These are phyloP conservation scores for Dorcus parallelipipedus DNA, from an alignment of 2,888 invertebrate genomes.

Conservation along the genomic window DNA sequence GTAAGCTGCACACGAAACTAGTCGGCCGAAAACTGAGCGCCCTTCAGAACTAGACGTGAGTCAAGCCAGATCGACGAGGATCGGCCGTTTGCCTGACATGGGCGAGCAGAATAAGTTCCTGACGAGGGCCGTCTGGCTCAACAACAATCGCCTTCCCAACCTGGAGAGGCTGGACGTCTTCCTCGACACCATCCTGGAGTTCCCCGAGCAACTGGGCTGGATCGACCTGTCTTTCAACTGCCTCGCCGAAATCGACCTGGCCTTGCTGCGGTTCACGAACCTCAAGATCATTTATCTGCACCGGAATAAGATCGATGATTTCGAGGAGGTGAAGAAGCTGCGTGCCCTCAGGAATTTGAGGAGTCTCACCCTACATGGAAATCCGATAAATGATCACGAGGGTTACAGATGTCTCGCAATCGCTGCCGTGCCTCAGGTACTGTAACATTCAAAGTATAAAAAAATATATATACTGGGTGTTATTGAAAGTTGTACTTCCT, in stretches of 20 bases:
- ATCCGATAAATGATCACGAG: constrained; percentile 49
- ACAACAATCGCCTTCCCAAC: constrained; percentile 49
- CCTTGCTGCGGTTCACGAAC: constrained; percentile 30
- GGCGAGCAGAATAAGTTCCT: constrained; percentile 45
- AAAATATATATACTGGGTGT: neutral
- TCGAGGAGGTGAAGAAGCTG: constrained; percentile 53
- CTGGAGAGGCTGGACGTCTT: constrained; percentile 44
- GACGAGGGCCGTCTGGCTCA: constrained; percentile 52
- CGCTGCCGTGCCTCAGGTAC: constrained; percentile 47
- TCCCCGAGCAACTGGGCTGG: constrained; percentile 50
- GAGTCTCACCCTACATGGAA: constrained; percentile 60
- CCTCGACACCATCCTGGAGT: constrained; percentile 43
- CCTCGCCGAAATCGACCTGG: constrained; percentile 43
- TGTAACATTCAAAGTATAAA: neutral
- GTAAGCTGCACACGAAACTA: constrained; percentile 27
- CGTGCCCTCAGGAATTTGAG: constrained; percentile 46
- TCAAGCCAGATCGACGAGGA: constrained; percentile 44
- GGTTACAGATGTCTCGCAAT: constrained; percentile 47
- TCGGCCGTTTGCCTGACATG: constrained; percentile 46
- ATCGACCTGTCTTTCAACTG: constrained; percentile 54
- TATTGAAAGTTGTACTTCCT: too few relatives aligned
- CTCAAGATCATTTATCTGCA: constrained; percentile 61
- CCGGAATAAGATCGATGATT: constrained; percentile 55
- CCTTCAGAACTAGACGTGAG: constrained; percentile 37
- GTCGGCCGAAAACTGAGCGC: neutral